These are phyloP conservation scores for Styela plicata DNA, from an alignment of 23 tunicate genomes.

Conservation along the genomic window DNA sequence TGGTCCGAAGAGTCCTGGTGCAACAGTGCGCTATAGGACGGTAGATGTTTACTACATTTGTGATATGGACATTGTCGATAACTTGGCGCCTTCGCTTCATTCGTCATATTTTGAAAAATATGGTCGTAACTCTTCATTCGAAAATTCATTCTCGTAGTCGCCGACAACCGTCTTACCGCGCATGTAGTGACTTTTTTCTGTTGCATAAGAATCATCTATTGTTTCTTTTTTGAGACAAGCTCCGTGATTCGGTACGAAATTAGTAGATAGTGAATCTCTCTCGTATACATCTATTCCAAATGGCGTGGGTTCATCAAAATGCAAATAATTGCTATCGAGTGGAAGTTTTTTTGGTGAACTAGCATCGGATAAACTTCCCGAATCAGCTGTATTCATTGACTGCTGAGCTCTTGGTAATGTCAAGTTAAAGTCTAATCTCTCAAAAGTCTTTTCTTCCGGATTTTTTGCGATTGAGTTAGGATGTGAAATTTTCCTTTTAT, in stretches of 20 bases:
- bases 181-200: too few species aligned
- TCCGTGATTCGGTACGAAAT: neutral
- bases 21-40: neutral
- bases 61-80: too few species aligned
- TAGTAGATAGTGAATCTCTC: neutral
- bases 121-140: too few species aligned
- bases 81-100: too few species aligned
- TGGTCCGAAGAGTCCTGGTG: conserved; percentile 13
- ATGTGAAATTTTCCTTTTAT: conserved; percentile 10
- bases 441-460: conserved; percentile 64
- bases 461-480: conserved; percentile 39
- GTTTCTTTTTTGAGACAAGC: too few species aligned
- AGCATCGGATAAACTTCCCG: neutral
- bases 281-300: neutral
- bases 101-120: too few species aligned
- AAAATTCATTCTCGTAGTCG: too few species aligned
- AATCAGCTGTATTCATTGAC: neutral
- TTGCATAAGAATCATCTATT: too few species aligned
- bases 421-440: conserved; percentile 53
- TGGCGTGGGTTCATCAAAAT: neutral
- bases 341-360: neutral
- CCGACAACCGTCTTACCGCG: too few species aligned
- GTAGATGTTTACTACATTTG: too few species aligned
- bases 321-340: neutral
- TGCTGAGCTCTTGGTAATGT: conserved; percentile 36